Conservation (phyloP, 1,140 invertebrate genomes). For the Dermatophagoides farinae region DNA sequence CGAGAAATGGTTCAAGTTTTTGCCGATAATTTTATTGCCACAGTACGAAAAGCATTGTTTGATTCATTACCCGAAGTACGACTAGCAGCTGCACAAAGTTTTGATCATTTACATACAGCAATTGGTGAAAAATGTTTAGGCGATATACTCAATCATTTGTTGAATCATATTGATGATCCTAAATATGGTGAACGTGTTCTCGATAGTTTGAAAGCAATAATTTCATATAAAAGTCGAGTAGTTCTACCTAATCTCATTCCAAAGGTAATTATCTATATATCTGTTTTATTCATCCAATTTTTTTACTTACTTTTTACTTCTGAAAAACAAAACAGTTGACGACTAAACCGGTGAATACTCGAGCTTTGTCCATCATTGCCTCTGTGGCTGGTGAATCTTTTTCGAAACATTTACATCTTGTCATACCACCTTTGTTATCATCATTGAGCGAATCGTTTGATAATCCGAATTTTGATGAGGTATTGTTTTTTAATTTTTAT, state of each 20-base stretch:
- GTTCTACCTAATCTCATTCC: constrained; percentile 88
- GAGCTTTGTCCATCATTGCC: constrained; percentile 71
- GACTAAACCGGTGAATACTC: constrained; percentile 60
- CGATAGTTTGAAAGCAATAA: constrained; percentile 83
- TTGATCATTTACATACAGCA: constrained; percentile 81
- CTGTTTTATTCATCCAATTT: neutral
- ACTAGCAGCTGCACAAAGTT: constrained; percentile 81
- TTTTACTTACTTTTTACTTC: no score
- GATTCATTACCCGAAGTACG: constrained; percentile 81
- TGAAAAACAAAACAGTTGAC: constrained; percentile 46
- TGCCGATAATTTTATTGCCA: constrained; percentile 90
- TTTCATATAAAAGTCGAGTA: constrained; percentile 84
- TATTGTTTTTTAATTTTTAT: constrained; percentile 17
- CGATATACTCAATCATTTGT: constrained; percentile 78
- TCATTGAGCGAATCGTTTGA: constrained; percentile 40
- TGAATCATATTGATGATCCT: constrained; percentile 48
- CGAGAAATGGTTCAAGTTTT: constrained; percentile 82
- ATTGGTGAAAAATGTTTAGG: constrained; percentile 86
- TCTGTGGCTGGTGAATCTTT: constrained; percentile 79
- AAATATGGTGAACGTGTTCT: constrained; percentile 61
- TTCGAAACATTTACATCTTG: constrained; percentile 70
- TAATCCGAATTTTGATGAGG: constrained; percentile 44
- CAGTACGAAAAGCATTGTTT: constrained; percentile 72
- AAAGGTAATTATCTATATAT: constrained; percentile 27
- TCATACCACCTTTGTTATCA: constrained; percentile 66